Evolutionary conservation across 2,113 vertebrate genomes (phyloP).

Genomic region (Atractosteus spatula): DNA sequence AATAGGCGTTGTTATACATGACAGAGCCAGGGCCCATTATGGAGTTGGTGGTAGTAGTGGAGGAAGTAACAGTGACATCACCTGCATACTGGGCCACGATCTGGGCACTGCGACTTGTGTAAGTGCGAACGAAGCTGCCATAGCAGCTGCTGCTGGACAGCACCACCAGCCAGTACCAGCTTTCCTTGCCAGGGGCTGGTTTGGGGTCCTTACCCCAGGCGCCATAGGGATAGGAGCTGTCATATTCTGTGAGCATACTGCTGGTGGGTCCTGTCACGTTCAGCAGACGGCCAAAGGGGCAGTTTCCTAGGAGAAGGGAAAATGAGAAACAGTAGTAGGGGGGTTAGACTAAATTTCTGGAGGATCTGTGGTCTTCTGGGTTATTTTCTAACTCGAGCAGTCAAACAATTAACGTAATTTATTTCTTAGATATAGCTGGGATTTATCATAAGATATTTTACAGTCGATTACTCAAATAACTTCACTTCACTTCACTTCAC

Average conservation of each 20-base stretch:
- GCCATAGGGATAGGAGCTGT: constrained; percentile 52
- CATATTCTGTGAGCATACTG: constrained; percentile 50
- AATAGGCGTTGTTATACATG: constrained; percentile 51
- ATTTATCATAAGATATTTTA: too few relatives aligned
- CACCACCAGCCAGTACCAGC: constrained; percentile 58
- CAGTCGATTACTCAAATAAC: too few relatives aligned
- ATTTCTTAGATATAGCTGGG: too few relatives aligned
- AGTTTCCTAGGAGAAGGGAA: constrained; percentile 37
- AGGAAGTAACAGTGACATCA: constrained; percentile 35
- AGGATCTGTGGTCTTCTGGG: too few relatives aligned
- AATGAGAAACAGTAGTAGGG: too few relatives aligned
- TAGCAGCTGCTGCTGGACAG: constrained; percentile 49
- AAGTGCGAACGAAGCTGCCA: constrained; percentile 51
- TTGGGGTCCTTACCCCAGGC: constrained; percentile 66
- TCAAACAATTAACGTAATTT: too few relatives aligned
- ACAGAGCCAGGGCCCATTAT: constrained; percentile 62
- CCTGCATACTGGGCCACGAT: constrained; percentile 48
- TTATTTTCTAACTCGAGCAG: too few relatives aligned
- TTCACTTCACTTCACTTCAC: too few relatives aligned
- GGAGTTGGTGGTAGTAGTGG: constrained; percentile 65
- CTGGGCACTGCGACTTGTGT: constrained; percentile 52
- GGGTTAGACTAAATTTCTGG: too few relatives aligned
- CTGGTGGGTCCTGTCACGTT: constrained; percentile 48
- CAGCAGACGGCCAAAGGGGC: constrained; percentile 46
- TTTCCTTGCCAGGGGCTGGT: constrained; percentile 55